These are phyloP conservation scores for Deroplatys truncata DNA, from an alignment of 2,888 invertebrate genomes.

Conservation along the genomic window DNA sequence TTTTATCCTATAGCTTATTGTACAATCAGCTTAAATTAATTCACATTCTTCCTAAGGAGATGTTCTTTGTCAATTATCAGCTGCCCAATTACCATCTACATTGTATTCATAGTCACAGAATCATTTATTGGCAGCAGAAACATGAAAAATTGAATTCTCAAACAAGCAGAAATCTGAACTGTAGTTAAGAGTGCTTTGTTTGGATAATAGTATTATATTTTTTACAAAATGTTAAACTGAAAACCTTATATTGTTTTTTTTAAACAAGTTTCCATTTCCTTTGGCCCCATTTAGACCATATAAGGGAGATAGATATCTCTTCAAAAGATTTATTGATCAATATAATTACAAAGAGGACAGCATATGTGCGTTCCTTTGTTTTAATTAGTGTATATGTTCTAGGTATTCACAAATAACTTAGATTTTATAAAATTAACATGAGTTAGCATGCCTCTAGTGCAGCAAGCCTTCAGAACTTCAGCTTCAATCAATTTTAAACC, in stretches of 20 bases:
- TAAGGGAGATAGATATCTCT: too few species aligned
- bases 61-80: not conserved
- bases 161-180: not conserved
- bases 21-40: not conserved
- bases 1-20: not conserved
- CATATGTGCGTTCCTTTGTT: too few species aligned
- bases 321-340: too few species aligned
- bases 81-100: not conserved
- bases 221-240: not conserved
- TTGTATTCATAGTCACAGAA: not conserved
- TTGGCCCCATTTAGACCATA: too few species aligned
- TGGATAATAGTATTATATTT: too few species aligned
- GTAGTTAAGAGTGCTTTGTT: not conserved
- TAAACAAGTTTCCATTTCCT: not conserved
- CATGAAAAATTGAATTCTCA: not conserved
- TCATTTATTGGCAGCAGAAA: not conserved
- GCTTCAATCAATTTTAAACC: not conserved
- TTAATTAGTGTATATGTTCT: too few species aligned
- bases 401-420: too few species aligned
- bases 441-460: not conserved
- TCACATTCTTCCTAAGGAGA: not conserved
- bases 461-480: not conserved
- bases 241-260: not conserved
- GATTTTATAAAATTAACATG: too few species aligned
- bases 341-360: too few species aligned